phyloP scores from a whole-genome alignment of 1,140 invertebrate species.

The Maniola jurtina region DNA sequence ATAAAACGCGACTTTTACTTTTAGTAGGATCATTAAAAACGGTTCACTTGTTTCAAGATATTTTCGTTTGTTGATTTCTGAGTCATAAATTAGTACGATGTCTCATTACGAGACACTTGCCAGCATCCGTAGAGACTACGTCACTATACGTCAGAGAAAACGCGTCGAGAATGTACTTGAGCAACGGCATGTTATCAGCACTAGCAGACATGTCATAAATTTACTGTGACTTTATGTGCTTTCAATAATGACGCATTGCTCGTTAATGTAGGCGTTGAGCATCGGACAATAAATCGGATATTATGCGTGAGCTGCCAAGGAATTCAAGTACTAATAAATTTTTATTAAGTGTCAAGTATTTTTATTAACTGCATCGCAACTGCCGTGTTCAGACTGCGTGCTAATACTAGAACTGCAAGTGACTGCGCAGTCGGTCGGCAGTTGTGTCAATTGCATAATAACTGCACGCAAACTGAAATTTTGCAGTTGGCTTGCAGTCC shows the following conservation, averaged over 20 bases:
- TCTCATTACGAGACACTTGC: neutral
- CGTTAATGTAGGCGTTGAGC: neutral
- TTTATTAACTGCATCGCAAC: too few relatives aligned
- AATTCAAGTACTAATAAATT: neutral
- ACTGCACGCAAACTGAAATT: too few relatives aligned
- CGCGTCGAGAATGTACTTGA: constrained; percentile 1
- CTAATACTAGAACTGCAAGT: too few relatives aligned
- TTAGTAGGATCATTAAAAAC: neutral
- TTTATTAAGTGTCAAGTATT: neutral
- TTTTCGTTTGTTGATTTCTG: constrained; percentile 2
- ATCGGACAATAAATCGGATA: too few relatives aligned
- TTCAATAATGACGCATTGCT: constrained; percentile 8
- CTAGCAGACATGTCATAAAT: constrained; percentile 6
- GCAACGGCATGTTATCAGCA: neutral
- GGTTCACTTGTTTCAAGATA: neutral
- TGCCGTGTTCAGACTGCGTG: too few relatives aligned
- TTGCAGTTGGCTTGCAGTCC: too few relatives aligned
- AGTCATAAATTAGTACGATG: constrained; percentile 10
- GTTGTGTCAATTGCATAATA: too few relatives aligned
- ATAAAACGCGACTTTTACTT: constrained; percentile 2
- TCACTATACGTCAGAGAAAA: constrained; percentile 1
- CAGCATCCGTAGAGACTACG: constrained; percentile 8
- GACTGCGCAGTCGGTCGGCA: too few relatives aligned
- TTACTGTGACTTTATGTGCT: constrained; percentile 5
- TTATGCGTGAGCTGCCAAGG: constrained; percentile 2